A percentile compares a stretch with the other conserved stretches of the same genome.
Conservation (phyloP, 2,888 invertebrate genomes). For the Pseudolycoriella hygida region DNA sequence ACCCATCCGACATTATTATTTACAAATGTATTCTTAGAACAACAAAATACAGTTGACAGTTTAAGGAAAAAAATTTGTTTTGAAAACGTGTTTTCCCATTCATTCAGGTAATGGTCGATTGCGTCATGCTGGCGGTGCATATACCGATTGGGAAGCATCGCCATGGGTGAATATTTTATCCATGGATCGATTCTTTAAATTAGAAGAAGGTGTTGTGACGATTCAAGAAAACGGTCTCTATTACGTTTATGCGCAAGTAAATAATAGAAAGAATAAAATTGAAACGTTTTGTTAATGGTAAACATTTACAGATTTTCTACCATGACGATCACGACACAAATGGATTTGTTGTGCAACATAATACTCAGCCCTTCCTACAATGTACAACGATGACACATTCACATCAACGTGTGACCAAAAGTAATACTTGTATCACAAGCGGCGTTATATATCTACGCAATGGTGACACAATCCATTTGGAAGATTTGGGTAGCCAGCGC, state of each 20-base stretch:
- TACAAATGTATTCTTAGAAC: too few relatives aligned
- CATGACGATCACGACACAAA: conserved; percentile 59
- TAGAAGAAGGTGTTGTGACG: conserved; percentile 44
- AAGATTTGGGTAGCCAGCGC: conserved; percentile 48
- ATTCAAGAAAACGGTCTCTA: conserved; percentile 56
- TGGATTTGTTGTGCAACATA: conserved; percentile 52
- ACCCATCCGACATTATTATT: too few relatives aligned
- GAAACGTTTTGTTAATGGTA: conserved; percentile 8
- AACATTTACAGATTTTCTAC: conserved; percentile 47
- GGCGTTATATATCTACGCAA: conserved; percentile 42
- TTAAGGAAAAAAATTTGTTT: too few relatives aligned
- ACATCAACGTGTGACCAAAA: conserved; percentile 33
- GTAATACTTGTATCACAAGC: conserved; percentile 59
- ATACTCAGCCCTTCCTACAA: conserved; percentile 45
- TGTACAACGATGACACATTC: conserved; percentile 53
- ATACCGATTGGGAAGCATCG: conserved; percentile 47
- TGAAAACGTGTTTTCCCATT: too few relatives aligned
- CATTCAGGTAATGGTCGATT: conserved; percentile 44
- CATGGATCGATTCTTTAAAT: conserved; percentile 40
- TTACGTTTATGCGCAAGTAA: conserved; percentile 53
- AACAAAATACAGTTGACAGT: too few relatives aligned
- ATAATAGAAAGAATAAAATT: conserved; percentile 1
- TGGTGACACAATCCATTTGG: conserved; percentile 47
- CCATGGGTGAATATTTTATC: conserved; percentile 42
- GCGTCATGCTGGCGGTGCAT: conserved; percentile 40